Evolutionary conservation across 2,113 vertebrate species (phyloP).

Genomic region (Tyto alba): DNA sequence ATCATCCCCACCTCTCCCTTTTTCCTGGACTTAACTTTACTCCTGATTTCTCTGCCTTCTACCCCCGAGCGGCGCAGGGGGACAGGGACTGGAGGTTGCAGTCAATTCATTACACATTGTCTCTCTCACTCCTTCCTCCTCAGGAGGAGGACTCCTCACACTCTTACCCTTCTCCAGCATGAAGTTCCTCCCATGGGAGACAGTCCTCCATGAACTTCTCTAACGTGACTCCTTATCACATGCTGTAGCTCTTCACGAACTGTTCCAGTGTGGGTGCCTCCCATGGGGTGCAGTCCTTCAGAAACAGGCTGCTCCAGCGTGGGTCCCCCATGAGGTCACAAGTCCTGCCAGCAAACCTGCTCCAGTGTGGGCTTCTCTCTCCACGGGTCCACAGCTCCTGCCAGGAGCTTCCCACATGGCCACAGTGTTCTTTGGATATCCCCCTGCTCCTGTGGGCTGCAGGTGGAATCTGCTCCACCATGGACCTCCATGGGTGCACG

Average conservation of each 20-base stretch:
- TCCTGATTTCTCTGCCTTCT: neutral
- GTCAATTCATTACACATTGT: neutral
- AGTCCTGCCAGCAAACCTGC: neutral
- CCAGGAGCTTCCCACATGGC: neutral
- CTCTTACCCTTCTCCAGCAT: neutral
- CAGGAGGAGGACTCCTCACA: neutral
- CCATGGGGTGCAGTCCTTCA: no score
- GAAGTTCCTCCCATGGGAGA: neutral
- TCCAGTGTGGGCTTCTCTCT: neutral
- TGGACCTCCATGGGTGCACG: neutral
- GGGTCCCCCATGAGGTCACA: neutral
- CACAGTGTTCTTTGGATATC: neutral
- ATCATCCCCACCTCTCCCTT: neutral
- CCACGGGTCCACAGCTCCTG: neutral
- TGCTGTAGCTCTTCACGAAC: neutral
- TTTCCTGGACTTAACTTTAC: neutral
- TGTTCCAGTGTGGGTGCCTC: no score
- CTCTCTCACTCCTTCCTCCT: neutral
- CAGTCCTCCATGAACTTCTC: neutral
- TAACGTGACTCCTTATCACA: neutral
- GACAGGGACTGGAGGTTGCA: fast-evolving
- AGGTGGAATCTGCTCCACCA: neutral
- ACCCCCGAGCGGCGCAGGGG: fast-evolving
- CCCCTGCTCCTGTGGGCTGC: neutral
- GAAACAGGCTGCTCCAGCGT: no score